Conservation (phyloP, 2,888 invertebrate genomes). For the Andrena flavipes region DNA sequence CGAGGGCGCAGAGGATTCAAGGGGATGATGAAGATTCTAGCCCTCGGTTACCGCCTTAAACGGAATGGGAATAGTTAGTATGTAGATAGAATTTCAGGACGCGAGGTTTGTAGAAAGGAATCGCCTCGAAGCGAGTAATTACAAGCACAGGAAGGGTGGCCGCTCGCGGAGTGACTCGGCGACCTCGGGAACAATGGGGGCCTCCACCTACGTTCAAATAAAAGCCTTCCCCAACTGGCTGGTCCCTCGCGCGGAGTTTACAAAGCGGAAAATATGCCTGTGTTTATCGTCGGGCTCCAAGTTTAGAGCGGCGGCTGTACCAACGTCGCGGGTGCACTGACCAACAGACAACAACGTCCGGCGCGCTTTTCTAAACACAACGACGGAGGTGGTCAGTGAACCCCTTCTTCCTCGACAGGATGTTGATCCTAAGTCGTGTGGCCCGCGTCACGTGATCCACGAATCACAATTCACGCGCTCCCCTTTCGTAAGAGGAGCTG, state of each 20-base stretch:
- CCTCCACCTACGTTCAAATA: slow-evolving; percentile 24
- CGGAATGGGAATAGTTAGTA: no score
- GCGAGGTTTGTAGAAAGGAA: neutral
- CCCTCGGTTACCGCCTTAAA: no score
- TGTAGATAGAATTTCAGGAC: neutral
- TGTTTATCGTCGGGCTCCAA: slow-evolving; percentile 36
- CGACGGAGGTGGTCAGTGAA: slow-evolving; percentile 22
- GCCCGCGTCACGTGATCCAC: neutral
- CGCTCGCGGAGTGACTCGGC: neutral
- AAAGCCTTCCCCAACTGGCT: neutral
- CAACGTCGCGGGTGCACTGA: slow-evolving; percentile 43
- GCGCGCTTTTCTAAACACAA: slow-evolving; percentile 54
- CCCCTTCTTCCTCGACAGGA: slow-evolving; percentile 35
- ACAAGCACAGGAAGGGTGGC: neutral
- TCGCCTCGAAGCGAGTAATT: slow-evolving; percentile 1
- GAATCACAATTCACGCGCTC: neutral
- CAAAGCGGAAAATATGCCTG: slow-evolving; percentile 27
- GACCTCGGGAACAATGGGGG: slow-evolving; percentile 21
- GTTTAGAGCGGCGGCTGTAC: slow-evolving; percentile 27
- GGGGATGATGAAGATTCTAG: no score
- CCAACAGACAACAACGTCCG: slow-evolving; percentile 56
- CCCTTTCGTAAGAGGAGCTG: neutral
- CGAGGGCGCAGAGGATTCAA: no score
- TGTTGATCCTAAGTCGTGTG: slow-evolving; percentile 25
- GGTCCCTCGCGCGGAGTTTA: slow-evolving; percentile 11